Evolutionary conservation across 2,797 vertebrate species (phyloP).

Genomic region (Sciurus vulgaris): DNA sequence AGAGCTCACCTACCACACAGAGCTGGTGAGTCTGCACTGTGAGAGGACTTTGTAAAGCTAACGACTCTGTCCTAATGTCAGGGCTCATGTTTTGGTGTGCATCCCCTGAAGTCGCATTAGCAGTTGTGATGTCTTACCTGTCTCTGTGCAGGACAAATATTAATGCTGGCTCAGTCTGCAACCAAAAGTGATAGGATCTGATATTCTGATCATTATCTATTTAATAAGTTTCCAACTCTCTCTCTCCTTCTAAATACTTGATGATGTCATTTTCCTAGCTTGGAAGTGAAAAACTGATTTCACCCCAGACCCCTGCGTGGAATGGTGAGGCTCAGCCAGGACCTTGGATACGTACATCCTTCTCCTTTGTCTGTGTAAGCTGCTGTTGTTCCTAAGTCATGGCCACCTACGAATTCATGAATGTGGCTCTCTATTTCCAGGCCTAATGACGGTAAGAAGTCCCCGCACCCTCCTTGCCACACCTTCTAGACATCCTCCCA

Average conservation of each 20-base stretch:
- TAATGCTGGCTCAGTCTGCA: not conserved
- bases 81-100: not conserved
- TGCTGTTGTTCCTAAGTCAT: not conserved
- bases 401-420: slow-evolving; percentile 7
- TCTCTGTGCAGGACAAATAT: not conserved
- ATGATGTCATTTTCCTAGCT: slow-evolving; percentile 39
- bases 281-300: slow-evolving; percentile 37
- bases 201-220: slow-evolving; percentile 68
- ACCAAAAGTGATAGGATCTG: not conserved
- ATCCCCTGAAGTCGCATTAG: not conserved
- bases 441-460: slow-evolving; percentile 9
- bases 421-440: slow-evolving; percentile 45
- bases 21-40: not conserved
- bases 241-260: slow-evolving; percentile 49
- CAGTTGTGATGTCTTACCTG: not conserved
- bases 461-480: not conserved
- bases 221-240: slow-evolving; percentile 42
- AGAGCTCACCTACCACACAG: not conserved
- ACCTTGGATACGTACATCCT: not conserved
- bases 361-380: not conserved
- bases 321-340: not conserved
- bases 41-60: not conserved
- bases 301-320: not conserved
- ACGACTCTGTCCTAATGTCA: not conserved
- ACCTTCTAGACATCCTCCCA: slow-evolving; percentile 41